Evolutionary conservation across 1,140 invertebrate genomes (phyloP), one percentile per base, ranked within the genome.

Genomic region (Amyelois transitella): DNA sequence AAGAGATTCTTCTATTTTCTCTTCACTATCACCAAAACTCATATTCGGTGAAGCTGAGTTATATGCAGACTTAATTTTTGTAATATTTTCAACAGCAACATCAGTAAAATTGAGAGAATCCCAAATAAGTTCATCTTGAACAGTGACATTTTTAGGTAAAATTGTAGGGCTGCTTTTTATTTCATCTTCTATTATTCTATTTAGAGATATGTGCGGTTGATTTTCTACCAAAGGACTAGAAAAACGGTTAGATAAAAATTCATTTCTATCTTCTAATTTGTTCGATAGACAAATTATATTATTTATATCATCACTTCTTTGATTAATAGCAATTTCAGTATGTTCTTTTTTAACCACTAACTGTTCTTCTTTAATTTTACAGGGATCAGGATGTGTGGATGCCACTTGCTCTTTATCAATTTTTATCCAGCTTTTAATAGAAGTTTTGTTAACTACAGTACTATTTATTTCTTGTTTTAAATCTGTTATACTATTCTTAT

Each of bases 51-150:
- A 83, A 67, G 71, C 67, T 6, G 72, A 51, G 60, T 72, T 73
- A 21, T 69, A 54, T 2, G 66, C 64, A 14, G 53, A 61, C 6
- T 56, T 63, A 24, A 64, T 10, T 59, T 77, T 81, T 20, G 74
- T 76, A 44, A 81, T 71, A 63, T 83, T 81, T 28, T 73, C 64
- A 43, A 82, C 53, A 14, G 56, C 60, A 48, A 55, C 59, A 43
- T 75, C 75, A 20, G 75, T 79, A 44, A 86, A 71, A 53, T 77
- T 70, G 20, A 86, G 60, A 19, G 82, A 76, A 52, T 81, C 82
- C 82, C 82, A 84, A 20, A 72, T 44, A 43, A 72, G 60, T 18
- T 80, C 77, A 18, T 79, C 71, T 62, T 75, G 67, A 19, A 32
- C 20, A 43, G 25, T 51, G 7, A 43, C 12, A 50, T 63, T 32